Percentiles rank a stretch among this genome's conserved stretches.
Conservation (phyloP, 2,113 vertebrate species). For the Anseranas semipalmata region DNA sequence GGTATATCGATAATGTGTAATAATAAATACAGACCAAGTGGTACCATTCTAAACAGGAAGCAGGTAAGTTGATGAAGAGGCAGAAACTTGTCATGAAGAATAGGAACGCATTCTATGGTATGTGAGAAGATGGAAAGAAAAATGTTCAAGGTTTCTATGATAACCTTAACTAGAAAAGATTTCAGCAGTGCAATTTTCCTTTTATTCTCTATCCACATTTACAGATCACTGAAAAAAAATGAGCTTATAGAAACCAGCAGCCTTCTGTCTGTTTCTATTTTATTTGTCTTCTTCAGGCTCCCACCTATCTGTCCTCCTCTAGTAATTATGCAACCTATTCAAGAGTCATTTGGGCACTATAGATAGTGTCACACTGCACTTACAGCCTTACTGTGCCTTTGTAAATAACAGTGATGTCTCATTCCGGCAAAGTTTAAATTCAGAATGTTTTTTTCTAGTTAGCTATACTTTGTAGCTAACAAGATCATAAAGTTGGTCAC, state of each 20-base stretch:
- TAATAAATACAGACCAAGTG: background rate
- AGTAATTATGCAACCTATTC: constrained; percentile 21
- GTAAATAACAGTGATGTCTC: background rate
- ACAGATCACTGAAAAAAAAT: constrained; percentile 45
- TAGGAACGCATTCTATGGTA: background rate
- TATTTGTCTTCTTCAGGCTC: background rate
- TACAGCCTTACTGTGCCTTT: background rate
- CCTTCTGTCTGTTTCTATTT: constrained; percentile 42
- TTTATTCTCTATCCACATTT: background rate
- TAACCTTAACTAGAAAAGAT: background rate
- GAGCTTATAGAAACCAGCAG: background rate
- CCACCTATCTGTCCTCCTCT: background rate
- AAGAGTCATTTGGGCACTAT: background rate
- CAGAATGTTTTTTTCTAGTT: background rate
- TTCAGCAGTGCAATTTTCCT: background rate
- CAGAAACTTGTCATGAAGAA: background rate
- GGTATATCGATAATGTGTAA: background rate
- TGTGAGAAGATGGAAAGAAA: background rate
- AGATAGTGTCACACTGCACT: background rate
- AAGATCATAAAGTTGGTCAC: background rate
- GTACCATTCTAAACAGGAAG: background rate
- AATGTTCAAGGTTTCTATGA: background rate
- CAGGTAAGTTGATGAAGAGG: background rate
- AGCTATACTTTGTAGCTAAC: background rate
- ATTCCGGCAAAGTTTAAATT: background rate